Evolutionary conservation across 2,797 vertebrate genomes (phyloP).

Genomic region (Periophthalmus magnuspinnatus): DNA sequence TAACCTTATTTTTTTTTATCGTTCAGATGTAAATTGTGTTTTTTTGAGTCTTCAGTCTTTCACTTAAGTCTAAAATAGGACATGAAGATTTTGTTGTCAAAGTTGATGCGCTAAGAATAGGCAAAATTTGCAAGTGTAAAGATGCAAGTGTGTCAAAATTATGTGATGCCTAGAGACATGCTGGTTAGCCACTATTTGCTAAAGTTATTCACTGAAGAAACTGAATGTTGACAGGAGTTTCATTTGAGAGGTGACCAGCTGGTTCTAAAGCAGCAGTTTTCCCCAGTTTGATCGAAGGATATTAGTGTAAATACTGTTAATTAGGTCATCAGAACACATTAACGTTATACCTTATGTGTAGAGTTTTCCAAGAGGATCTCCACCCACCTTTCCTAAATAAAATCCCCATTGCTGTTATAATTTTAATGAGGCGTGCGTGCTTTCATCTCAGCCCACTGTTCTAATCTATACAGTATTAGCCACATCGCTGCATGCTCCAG

Average conservation of each 20-base stretch:
- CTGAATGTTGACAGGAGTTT: neutral
- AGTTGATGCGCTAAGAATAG: too few species aligned
- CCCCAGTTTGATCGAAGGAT: neutral
- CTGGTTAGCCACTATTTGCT: neutral
- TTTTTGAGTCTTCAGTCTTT: too few species aligned
- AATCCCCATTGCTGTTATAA: neutral
- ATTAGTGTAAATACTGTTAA: neutral
- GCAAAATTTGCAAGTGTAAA: too few species aligned
- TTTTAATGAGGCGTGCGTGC: slow-evolving; percentile 10
- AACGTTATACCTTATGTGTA: slow-evolving; percentile 7
- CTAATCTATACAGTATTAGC: neutral
- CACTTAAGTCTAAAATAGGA: too few species aligned
- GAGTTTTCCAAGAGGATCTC: slow-evolving; percentile 28
- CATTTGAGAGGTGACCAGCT: neutral
- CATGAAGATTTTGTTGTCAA: too few species aligned
- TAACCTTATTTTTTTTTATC: too few species aligned
- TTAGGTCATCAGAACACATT: neutral
- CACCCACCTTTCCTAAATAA: slow-evolving; percentile 19
- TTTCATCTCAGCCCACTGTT: slow-evolving; percentile 15
- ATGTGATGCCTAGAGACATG: too few species aligned
- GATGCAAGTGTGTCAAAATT: too few species aligned
- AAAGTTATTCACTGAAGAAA: neutral
- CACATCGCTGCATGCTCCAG: neutral
- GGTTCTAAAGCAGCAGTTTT: neutral
- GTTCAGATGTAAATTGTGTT: too few species aligned